Conservation (phyloP, 2,113 vertebrate genomes). For the Etheostoma cragini region DNA sequence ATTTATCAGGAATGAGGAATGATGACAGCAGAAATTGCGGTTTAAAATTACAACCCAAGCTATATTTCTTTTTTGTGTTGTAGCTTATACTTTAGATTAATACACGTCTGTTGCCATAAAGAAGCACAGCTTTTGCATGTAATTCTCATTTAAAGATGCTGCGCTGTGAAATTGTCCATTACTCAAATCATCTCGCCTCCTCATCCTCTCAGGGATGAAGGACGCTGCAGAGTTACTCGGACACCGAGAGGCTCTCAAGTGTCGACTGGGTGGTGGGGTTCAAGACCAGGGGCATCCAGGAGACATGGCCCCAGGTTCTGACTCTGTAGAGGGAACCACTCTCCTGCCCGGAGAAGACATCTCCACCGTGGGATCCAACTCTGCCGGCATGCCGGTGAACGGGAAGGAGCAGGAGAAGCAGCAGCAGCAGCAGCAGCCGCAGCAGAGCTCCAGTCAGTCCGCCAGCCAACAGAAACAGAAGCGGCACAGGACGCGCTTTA, state of each 20-base stretch:
- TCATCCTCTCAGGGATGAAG: constrained; percentile 93
- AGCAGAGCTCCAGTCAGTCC: constrained; percentile 82
- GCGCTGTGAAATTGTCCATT: not conserved
- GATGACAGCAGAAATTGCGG: constrained; percentile 30
- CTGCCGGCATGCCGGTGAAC: constrained; percentile 90
- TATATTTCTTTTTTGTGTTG: constrained; percentile 15
- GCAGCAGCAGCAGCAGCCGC: constrained; percentile 86
- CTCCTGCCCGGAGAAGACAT: constrained; percentile 96
- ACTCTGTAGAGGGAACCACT: constrained; percentile 94
- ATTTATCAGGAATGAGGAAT: constrained; percentile 43
- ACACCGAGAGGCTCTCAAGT: constrained; percentile 97
- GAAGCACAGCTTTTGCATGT: constrained; percentile 8
- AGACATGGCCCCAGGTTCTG: constrained; percentile 92
- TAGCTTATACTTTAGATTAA: constrained; percentile 8
- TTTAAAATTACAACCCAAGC: constrained; percentile 20
- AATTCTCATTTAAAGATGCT: constrained; percentile 20
- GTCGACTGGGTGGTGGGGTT: constrained; percentile 91
- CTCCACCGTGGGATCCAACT: constrained; percentile 91
- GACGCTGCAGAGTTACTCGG: constrained; percentile 96
- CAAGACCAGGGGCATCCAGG: constrained; percentile 94
- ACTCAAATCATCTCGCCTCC: constrained; percentile 30
- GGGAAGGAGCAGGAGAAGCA: constrained; percentile 96
- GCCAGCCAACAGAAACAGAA: constrained; percentile 96
- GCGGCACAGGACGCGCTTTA: constrained; percentile 97
- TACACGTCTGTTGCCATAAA: not conserved